Evolutionary conservation across 2,113 vertebrate genomes (phyloP).

Genomic region (Pterocles gutturalis): DNA sequence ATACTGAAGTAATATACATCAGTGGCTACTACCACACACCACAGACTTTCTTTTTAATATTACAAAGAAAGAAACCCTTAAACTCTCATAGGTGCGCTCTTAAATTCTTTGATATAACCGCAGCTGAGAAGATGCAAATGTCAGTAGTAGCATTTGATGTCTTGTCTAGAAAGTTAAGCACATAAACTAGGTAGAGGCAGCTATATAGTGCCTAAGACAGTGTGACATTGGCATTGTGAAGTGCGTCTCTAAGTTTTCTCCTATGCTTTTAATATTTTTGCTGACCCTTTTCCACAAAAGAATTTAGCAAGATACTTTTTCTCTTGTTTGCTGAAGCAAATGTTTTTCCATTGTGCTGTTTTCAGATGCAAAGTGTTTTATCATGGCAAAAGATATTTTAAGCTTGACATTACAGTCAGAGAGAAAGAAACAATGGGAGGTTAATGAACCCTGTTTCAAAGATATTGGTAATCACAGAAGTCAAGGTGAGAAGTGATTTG

Average conservation of each 20-base stretch:
- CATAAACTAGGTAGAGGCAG: neutral
- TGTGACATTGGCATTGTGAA: neutral
- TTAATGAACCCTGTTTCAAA: neutral
- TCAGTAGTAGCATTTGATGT: neutral
- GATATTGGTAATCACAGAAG: neutral
- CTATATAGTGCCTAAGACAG: neutral
- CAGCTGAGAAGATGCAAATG: neutral
- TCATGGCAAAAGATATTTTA: neutral
- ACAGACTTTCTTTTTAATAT: neutral
- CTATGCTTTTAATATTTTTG: neutral
- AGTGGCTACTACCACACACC: neutral
- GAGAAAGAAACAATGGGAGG: neutral
- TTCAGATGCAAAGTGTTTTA: neutral
- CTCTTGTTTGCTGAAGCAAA: neutral
- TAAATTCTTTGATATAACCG: neutral
- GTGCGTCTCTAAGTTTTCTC: neutral
- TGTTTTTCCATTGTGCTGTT: neutral
- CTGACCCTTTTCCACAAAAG: neutral
- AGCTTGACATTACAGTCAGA: neutral
- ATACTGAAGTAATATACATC: neutral
- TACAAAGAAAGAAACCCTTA: neutral
- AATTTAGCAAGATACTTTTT: neutral
- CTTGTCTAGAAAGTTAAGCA: neutral
- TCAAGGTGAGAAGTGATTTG: neutral
- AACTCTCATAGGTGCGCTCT: neutral